These are phyloP conservation scores for Dynastes hyllus DNA, from an alignment of 2,888 invertebrate species.

Conservation along the genomic window DNA sequence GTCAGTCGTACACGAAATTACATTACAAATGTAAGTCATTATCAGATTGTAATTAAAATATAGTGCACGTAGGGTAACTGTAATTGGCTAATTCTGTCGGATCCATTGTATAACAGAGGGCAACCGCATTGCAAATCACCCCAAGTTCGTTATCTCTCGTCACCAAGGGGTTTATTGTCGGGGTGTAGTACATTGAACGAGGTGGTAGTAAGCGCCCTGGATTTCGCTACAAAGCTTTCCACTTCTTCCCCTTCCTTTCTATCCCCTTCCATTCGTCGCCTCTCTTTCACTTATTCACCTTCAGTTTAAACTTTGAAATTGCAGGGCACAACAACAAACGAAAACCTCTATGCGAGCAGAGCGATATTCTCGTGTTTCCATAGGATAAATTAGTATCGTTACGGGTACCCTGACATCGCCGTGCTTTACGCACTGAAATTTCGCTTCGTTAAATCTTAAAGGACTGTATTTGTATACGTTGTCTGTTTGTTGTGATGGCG, in stretches of 20 bases:
- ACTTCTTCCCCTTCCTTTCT: conserved; percentile 22
- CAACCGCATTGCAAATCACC: conserved; percentile 71
- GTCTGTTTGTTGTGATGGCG: conserved; percentile 18
- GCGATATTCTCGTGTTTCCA: conserved; percentile 7
- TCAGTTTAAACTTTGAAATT: conserved; percentile 46
- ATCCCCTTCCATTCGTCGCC: not conserved
- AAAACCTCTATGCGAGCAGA: not conserved
- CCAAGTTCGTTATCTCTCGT: conserved; percentile 66
- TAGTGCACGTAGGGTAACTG: conserved; percentile 68
- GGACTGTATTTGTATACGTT: not conserved
- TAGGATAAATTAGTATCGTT: conserved; percentile 24
- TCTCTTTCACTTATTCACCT: conserved; percentile 36
- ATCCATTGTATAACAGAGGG: conserved; percentile 71
- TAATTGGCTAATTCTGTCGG: conserved; percentile 71
- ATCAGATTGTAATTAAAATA: conserved; percentile 72
- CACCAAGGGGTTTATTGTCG: conserved; percentile 50
- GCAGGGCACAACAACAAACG: conserved; percentile 35
- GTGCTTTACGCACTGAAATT: not conserved
- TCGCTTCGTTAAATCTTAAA: conserved; percentile 21
- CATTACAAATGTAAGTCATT: conserved; percentile 61
- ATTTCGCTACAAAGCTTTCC: conserved; percentile 42
- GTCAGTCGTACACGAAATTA: conserved; percentile 43
- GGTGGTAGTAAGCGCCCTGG: conserved; percentile 49
- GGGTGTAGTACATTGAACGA: conserved; percentile 44
- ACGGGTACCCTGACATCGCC: conserved; percentile 7